Percentiles rank a stretch among this genome's conserved stretches.
phyloP scores from a whole-genome alignment of 2,888 invertebrate genomes.

The Athetis lepigone region DNA sequence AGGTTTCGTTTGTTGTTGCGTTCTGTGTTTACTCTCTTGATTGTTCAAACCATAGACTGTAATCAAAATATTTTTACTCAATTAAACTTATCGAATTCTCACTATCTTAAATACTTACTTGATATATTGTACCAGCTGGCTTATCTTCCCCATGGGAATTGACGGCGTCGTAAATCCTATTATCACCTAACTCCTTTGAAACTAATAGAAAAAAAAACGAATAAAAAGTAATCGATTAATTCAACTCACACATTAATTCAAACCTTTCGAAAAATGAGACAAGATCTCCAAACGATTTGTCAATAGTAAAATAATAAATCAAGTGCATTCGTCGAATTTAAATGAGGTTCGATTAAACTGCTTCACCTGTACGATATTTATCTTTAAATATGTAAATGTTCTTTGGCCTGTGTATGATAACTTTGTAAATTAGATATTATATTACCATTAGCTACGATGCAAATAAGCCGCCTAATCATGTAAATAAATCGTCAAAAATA shows the following conservation, averaged over 20 bases:
- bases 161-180: conserved; percentile 52
- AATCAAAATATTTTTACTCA: conserved; percentile 10
- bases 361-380: conserved; percentile 58
- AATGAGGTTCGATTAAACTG: conserved; percentile 60
- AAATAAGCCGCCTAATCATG: conserved; percentile 21
- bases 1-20: neutral
- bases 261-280: conserved; percentile 56
- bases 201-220: conserved; percentile 32
- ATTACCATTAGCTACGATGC: conserved; percentile 46
- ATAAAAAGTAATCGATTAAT: conserved; percentile 59
- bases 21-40: conserved; percentile 6
- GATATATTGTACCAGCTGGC: conserved; percentile 35
- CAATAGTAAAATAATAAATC: conserved; percentile 65
- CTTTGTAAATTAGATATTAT: conserved; percentile 49
- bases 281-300: conserved; percentile 64
- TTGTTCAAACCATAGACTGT: conserved; percentile 11
- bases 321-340: conserved; percentile 62
- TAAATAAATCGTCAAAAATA: conserved; percentile 32
- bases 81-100: conserved; percentile 35
- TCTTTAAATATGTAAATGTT: conserved; percentile 58
- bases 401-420: conserved; percentile 48
- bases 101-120: conserved; percentile 37
- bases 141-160: conserved; percentile 38
- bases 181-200: conserved; percentile 51
- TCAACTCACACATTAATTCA: conserved; percentile 41